Evolutionary conservation across 2,888 invertebrate genomes (phyloP), one percentile per base, ranked within the genome.

Genomic region (Trichogramma dendrolimi): DNA sequence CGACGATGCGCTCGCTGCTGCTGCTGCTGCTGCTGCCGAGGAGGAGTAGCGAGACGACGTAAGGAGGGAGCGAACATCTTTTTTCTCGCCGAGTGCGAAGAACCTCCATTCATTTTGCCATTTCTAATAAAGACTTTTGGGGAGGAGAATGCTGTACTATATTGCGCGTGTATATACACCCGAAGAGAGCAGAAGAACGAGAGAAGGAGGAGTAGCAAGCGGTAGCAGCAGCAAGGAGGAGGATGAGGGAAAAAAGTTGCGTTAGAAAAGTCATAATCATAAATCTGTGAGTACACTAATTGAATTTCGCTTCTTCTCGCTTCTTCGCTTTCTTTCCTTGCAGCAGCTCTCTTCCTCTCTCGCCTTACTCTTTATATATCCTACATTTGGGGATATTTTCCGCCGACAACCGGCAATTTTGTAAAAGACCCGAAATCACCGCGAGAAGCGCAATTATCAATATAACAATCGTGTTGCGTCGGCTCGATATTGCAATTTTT

Each of bases 81-180:
- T 59, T 56, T 59, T 58, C 49, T 7, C 8, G 27, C 40, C 38
- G 5, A 7, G 51, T 47, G 47, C 5, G 47, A 52, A 55, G 55
- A 58, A 58, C 27, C 58, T 59, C 59, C 56, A 61, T 56, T 52
- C 59, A 55, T 61, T 56, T 58, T 55, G 53, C 47, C 48, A 43
- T 55, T 61, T 64, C 61, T 61, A 61, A 64, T 64, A 64, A 63
- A 63, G 63, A 58, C 58, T 58, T 54, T 44, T 52, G 47, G 10
- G 42, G 27, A 27, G 27, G 27, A 27, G 27, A 27, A 27, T 27
- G 3, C 27, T 3, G 27, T 27, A 27, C 27, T 27, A 27, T 27
- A 27, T 27, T 2, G 27, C 27, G 27, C 27, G 27, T 27, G 27
- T 27, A 27, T 27, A 27, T 27, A 27, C 27, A 27, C 27, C 27